phyloP scores from a whole-genome alignment of 1,140 invertebrate species.

The Drosophila pallidifrons region DNA sequence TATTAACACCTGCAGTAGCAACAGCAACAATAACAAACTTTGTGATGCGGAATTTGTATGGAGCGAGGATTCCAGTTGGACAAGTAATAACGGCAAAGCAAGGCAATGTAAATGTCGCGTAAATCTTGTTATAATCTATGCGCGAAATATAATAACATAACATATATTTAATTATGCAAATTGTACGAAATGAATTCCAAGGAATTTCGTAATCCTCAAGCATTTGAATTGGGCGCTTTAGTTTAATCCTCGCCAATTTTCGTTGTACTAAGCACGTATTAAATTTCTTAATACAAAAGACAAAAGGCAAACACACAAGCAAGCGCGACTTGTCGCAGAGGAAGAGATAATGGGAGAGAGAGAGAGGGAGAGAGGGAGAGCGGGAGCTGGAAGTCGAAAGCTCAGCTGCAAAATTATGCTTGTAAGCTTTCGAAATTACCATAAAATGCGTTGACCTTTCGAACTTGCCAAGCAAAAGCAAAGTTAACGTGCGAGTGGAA shows the following conservation, averaged over 20 bases:
- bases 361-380: background rate
- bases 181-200: constrained; percentile 16
- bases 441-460: constrained; percentile 65
- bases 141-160: constrained; percentile 18
- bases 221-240: constrained; percentile 45
- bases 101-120: background rate
- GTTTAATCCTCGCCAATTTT: constrained; percentile 38
- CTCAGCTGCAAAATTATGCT: constrained; percentile 63
- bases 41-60: background rate
- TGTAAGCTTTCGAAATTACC: constrained; percentile 66
- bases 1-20: background rate
- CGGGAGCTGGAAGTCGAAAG: constrained; percentile 17
- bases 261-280: constrained; percentile 36
- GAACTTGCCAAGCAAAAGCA: constrained; percentile 42
- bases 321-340: background rate
- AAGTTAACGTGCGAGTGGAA: constrained; percentile 16
- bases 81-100: background rate
- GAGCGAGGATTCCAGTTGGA: background rate
- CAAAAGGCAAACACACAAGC: constrained; percentile 10
- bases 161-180: constrained; percentile 33
- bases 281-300: constrained; percentile 40
- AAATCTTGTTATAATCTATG: constrained; percentile 7
- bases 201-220: constrained; percentile 13
- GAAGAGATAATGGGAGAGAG: no score
- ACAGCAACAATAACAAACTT: background rate